Base-by-base conservation (phyloP, 2,797 vertebrate species). In the Aplochiton taeniatus region DNA sequence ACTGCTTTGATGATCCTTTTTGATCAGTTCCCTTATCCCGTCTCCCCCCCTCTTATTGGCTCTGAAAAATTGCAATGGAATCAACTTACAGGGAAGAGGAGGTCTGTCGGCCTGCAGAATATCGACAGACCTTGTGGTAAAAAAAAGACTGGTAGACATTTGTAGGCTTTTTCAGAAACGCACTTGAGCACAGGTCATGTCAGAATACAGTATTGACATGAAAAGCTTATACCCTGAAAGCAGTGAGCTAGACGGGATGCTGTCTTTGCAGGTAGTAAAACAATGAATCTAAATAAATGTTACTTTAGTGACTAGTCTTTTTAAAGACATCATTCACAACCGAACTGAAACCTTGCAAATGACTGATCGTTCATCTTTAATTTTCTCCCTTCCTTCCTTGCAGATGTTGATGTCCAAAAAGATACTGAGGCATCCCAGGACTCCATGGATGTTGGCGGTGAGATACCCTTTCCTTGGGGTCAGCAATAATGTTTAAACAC, bases 1-100 rank as follows among this genome's bases (percentile, higher is more conserved):
- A 68, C 60, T 68, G 74, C 90, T 92, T 93, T 91, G 87, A 92
- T 91, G 89, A 76, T 87, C 69, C 66, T 85, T 86, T 92, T 92
- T 91, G 87, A 92, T 91, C 87, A 87, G 79, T 58, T 59, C 75
- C 82, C 79, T 83, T 61, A 77, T 83, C 78, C 65, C 44, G 69
- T 78, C 72, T 59, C 76, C 79, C 68, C 59, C 64, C 68, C 76
- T 79, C 80, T 77, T 79, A 87, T 84, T 83, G 83, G 63, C 69
- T 72, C 77, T 69, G 81, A 65, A 64, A 77, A 86, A 78, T 20
- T 76, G 80, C 8, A 8, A 42, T 82, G 80, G 78, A 82, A 83
- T 77, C 58, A 73, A 72, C 69, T 85, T 73, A 13, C 63, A 66
- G 72, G 67, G 45, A 64, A 81, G 69, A 51, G 57, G 74, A 68